phyloP scores from a whole-genome alignment of 2,888 invertebrate genomes.

The Harpagoxenus sublaevis region DNA sequence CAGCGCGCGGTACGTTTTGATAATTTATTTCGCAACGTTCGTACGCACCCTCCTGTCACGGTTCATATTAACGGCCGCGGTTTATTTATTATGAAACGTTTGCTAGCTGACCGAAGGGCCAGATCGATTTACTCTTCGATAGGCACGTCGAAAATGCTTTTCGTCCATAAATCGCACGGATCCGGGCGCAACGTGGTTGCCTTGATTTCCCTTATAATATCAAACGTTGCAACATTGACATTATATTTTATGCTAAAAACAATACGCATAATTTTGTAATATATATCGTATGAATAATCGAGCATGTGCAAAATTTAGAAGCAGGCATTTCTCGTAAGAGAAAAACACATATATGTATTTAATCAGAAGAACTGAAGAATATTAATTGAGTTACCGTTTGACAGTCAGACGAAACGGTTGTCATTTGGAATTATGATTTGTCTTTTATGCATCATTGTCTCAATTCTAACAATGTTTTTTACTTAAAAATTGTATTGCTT shows the following conservation, averaged over 20 bases:
- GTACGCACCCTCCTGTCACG: conserved; percentile 53
- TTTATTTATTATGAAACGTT: conserved; percentile 57
- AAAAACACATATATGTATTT: neutral
- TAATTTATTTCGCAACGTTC: conserved; percentile 62
- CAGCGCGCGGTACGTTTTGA: conserved; percentile 56
- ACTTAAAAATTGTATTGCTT: no score
- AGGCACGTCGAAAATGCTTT: conserved; percentile 29
- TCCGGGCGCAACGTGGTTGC: neutral
- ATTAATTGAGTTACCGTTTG: no score
- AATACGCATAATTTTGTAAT: neutral
- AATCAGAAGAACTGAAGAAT: neutral
- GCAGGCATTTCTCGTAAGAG: neutral
- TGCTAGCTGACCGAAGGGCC: conserved; percentile 48
- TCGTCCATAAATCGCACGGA: conserved; percentile 1
- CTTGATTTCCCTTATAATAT: conserved; percentile 15
- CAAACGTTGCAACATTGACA: conserved; percentile 1
- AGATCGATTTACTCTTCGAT: conserved; percentile 45
- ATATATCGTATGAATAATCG: neutral
- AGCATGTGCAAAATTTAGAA: neutral
- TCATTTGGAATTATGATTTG: no score
- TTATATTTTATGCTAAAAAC: neutral
- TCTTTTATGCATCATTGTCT: no score
- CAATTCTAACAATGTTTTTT: no score
- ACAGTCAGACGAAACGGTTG: no score
- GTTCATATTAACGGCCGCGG: conserved; percentile 56